A percentile compares a stretch with the other conserved stretches of the same genome.
phyloP scores from a whole-genome alignment of 2,797 vertebrate genomes.

The Mionectes olivaceus region DNA sequence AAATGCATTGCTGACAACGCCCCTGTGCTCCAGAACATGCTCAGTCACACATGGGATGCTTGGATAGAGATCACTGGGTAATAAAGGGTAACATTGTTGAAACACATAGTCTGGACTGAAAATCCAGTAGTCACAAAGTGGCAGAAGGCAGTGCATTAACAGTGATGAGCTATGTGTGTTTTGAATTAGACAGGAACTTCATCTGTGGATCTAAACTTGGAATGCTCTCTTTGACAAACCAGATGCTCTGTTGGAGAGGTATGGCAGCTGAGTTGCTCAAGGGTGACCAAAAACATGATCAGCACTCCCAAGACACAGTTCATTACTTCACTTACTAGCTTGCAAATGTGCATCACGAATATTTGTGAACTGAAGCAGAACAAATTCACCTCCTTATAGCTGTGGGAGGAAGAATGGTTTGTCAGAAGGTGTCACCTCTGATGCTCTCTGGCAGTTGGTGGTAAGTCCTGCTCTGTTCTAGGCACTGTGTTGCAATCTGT shows the following conservation, averaged over 20 bases:
- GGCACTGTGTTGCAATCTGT: background rate
- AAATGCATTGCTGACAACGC: background rate
- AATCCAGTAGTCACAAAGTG: background rate
- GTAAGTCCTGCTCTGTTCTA: background rate
- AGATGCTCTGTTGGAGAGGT: background rate
- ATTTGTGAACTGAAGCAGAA: conserved; percentile 10
- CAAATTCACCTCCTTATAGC: background rate
- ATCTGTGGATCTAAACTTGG: background rate
- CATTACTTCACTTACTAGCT: background rate
- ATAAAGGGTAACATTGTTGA: background rate
- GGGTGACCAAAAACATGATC: conserved; percentile 6
- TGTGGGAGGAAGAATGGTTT: background rate
- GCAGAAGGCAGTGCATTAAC: background rate
- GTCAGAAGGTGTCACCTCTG: background rate
- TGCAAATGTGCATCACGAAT: background rate
- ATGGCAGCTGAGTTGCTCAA: background rate
- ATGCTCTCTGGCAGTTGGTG: background rate
- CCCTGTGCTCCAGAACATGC: background rate
- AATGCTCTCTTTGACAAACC: background rate
- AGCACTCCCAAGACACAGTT: background rate
- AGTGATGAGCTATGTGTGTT: background rate
- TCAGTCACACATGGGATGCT: background rate
- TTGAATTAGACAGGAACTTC: background rate
- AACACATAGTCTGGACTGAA: background rate
- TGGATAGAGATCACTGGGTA: background rate